Evolutionary conservation across 2,113 vertebrate genomes (phyloP), one percentile per base, ranked within the genome.

Genomic region (Enhydra lutris): DNA sequence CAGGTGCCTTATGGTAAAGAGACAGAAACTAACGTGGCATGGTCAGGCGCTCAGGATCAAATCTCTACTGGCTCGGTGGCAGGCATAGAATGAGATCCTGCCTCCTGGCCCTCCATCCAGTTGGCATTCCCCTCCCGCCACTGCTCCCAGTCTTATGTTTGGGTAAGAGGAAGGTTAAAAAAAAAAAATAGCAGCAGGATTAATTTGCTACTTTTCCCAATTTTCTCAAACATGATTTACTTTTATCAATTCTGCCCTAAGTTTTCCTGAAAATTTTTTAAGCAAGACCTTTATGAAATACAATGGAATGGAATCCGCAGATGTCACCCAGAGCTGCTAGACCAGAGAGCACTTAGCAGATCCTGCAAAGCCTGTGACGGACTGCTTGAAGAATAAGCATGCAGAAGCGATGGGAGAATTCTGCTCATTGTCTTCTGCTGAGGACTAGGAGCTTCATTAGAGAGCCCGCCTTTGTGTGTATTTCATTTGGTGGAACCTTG

Each of bases 361-460:
- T 61, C 17, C 14, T 50, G 0, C 45, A 92, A 92, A 61, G 85
- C 14, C 42, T 31, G 39, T 59, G 91, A 89, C 83, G 18, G 52
- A 23, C n/a, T 82, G 67, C 3, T 31, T 52, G 24, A 71, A 31
- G 31, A 89, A 89, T 0, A 29, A 13, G 69, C 1, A 12, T 6
- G 15, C 31, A 10, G 18, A 34, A 26, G 42, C 0, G 59, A 31
- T 20, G 94, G 12, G n/a, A 93, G 69, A 91, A 15, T 88, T 31
- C 13, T 17, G 34, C 67, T 94, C 94, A 97, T 8, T 92, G 76
- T 20, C 73, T 97, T 97, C 79, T 96, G 83, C 11, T 96, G 96
- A 97, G 85, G 95, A 34, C 39, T 9, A 61, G 83, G 31, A 78
- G 69, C 79, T 97, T 98, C 45, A 57, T 91, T 97, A 96, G 94